A percentile compares a stretch with the other conserved stretches of the same genome.
phyloP scores from a whole-genome alignment of 2,888 invertebrate genomes.

The Caenorhabditis sp. region DNA sequence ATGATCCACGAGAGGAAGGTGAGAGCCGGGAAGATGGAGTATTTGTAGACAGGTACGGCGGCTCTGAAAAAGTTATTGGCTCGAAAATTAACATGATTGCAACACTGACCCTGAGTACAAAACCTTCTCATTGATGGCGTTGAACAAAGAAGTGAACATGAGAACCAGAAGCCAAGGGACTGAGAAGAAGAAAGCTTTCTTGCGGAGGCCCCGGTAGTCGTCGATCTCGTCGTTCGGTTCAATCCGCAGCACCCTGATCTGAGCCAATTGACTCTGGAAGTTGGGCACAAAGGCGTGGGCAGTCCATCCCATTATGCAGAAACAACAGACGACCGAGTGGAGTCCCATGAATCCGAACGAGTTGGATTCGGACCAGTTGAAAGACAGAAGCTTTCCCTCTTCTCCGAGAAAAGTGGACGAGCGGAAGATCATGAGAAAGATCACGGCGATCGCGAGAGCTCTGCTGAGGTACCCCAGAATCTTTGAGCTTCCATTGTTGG shows the following conservation, averaged over 20 bases:
- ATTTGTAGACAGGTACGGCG: conserved; percentile 19
- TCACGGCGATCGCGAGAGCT: conserved; percentile 20
- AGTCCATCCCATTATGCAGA: conserved; percentile 51
- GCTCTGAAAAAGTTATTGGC: conserved; percentile 24
- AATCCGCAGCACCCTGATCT: conserved; percentile 3
- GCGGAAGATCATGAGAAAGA: conserved; percentile 35
- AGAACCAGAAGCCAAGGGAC: conserved; percentile 15
- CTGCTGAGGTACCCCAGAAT: background rate
- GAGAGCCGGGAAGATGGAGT: conserved; percentile 38
- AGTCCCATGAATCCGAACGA: conserved; percentile 47
- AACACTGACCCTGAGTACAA: conserved; percentile 26
- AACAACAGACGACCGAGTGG: conserved; percentile 31
- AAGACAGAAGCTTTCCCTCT: conserved; percentile 27
- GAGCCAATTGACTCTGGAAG: conserved; percentile 11
- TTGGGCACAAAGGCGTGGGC: conserved; percentile 31
- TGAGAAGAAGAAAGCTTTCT: conserved; percentile 26
- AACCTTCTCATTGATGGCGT: conserved; percentile 29
- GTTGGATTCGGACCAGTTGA: conserved; percentile 50
- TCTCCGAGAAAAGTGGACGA: conserved; percentile 30
- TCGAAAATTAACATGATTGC: too few relatives aligned
- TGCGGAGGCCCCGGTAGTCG: conserved; percentile 31
- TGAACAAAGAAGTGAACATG: conserved; percentile 19
- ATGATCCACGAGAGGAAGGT: conserved; percentile 40
- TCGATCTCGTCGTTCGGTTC: conserved; percentile 33
- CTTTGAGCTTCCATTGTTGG: conserved; percentile 27